phyloP scores from a whole-genome alignment of 2,797 vertebrate species.

The Rhinatrema bivittatum region DNA sequence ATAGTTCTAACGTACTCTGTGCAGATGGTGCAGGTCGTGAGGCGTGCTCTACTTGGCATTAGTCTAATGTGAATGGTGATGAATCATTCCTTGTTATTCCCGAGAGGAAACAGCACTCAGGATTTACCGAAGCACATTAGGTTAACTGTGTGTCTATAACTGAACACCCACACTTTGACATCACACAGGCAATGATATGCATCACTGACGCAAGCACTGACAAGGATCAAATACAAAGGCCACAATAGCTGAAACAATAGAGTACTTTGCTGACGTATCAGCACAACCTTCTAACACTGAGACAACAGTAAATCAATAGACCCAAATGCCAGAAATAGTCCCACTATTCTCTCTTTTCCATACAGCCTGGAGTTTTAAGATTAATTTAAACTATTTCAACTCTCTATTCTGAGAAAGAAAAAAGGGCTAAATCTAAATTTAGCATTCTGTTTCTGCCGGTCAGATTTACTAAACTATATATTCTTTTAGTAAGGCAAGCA shows the following conservation, averaged over 20 bases:
- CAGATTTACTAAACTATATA: not conserved
- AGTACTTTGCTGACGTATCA: slow-evolving; percentile 32
- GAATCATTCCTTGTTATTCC: slow-evolving; percentile 54
- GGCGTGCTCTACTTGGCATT: slow-evolving; percentile 47
- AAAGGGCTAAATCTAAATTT: slow-evolving; percentile 2
- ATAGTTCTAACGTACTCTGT: slow-evolving; percentile 30
- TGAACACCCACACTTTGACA: slow-evolving; percentile 76
- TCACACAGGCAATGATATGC: slow-evolving; percentile 61
- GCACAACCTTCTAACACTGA: slow-evolving; percentile 33
- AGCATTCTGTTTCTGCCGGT: not conserved
- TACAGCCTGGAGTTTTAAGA: slow-evolving; percentile 15
- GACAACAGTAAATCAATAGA: slow-evolving; percentile 47
- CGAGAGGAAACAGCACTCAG: slow-evolving; percentile 38
- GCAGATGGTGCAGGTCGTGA: slow-evolving; percentile 34
- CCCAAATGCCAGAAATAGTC: slow-evolving; percentile 47
- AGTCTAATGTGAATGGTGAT: slow-evolving; percentile 46
- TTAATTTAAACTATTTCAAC: slow-evolving; percentile 25
- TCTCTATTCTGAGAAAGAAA: slow-evolving; percentile 4
- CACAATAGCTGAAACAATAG: slow-evolving; percentile 44
- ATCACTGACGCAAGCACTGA: slow-evolving; percentile 73
- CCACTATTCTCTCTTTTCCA: slow-evolving; percentile 30
- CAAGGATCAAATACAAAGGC: slow-evolving; percentile 74
- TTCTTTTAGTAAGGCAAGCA: too few species aligned
- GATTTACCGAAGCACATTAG: slow-evolving; percentile 58
- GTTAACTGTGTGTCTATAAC: slow-evolving; percentile 48